These are phyloP conservation scores for Chelidonichthys spinosus DNA, from an alignment of 2,797 vertebrate species.

Conservation along the genomic window DNA sequence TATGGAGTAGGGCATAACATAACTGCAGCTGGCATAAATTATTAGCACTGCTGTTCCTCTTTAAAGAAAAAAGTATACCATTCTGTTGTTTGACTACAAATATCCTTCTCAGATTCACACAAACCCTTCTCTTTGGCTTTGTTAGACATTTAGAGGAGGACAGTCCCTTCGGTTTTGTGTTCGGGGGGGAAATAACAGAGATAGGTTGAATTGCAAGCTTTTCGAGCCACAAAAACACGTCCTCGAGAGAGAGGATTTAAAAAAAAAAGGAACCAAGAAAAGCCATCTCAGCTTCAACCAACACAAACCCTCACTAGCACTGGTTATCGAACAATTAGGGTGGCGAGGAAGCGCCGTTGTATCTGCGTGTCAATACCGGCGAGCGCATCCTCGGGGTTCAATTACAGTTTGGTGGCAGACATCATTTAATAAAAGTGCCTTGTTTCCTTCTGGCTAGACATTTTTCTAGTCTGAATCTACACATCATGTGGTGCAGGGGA, in stretches of 20 bases:
- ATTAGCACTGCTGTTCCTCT: conserved; percentile 73
- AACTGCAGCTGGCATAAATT: conserved; percentile 76
- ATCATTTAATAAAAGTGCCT: conserved; percentile 75
- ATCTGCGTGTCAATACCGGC: conserved; percentile 37
- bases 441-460: conserved; percentile 52
- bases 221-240: conserved; percentile 42
- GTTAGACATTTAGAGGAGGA: conserved; percentile 73
- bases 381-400: conserved; percentile 44
- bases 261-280: conserved; percentile 49
- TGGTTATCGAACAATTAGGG: conserved; percentile 39
- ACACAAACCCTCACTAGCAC: conserved; percentile 54
- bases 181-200: conserved; percentile 50
- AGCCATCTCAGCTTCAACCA: conserved; percentile 46
- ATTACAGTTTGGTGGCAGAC: conserved; percentile 65
- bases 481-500: conserved; percentile 45
- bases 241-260: conserved; percentile 30
- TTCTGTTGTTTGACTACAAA: conserved; percentile 72
- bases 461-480: conserved; percentile 43
- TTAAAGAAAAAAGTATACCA: conserved; percentile 53
- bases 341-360: conserved; percentile 35
- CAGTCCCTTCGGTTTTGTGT: conserved; percentile 64
- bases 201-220: conserved; percentile 57
- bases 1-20: conserved; percentile 75
- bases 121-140: conserved; percentile 84
- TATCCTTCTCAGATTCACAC: conserved; percentile 72